Conservation (phyloP, 2,113 vertebrate genomes). For the Hyperoodon ampullatus region DNA sequence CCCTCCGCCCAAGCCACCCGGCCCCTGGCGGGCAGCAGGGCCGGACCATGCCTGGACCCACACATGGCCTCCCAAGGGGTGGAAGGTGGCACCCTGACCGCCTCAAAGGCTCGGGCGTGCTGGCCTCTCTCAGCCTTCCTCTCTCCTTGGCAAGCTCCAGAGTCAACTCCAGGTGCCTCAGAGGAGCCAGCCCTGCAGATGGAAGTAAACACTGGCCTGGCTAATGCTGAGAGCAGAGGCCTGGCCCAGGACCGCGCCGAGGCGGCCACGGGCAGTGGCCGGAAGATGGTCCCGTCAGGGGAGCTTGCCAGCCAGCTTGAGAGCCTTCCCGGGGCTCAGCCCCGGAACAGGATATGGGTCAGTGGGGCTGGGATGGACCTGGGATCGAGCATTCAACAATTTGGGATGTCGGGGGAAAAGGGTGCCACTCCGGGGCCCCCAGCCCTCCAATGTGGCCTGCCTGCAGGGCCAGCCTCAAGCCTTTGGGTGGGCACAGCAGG, state of each 20-base stretch:
- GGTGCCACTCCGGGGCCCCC: neutral
- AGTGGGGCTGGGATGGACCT: neutral
- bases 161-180: accelerated
- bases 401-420: neutral
- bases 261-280: neutral
- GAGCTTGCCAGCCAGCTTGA: neutral
- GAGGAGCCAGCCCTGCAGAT: neutral
- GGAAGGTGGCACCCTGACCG: neutral
- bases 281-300: neutral
- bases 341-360: neutral
- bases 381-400: neutral
- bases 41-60: neutral
- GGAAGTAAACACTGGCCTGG: neutral
- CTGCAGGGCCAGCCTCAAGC: neutral
- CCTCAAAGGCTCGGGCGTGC: neutral
- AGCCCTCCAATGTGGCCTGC: neutral
- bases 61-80: neutral
- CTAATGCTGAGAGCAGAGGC: neutral
- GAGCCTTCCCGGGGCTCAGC: neutral
- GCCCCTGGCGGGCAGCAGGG: neutral
- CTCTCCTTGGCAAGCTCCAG: neutral
- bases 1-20: neutral
- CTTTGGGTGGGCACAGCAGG: neutral
- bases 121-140: neutral
- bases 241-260: neutral